Conservation (phyloP, 2,888 invertebrate genomes). For the Tolmerus cingulatus region DNA sequence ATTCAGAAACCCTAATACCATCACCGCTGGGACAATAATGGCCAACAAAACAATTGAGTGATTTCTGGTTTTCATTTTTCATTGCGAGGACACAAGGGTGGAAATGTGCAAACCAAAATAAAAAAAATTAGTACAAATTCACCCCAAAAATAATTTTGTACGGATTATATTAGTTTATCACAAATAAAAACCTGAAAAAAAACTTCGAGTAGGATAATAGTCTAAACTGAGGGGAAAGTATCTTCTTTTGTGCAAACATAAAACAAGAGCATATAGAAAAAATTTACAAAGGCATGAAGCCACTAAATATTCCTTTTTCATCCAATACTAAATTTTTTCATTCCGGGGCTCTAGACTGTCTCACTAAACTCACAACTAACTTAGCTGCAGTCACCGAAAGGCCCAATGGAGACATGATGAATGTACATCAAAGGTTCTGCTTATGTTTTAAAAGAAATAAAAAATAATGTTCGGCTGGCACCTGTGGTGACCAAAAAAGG, state of each 20-base stretch:
- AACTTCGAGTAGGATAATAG: neutral
- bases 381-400: neutral
- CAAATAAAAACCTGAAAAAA: slow-evolving; percentile 5
- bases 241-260: neutral
- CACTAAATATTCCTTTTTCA: neutral
- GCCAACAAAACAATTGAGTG: neutral
- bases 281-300: neutral
- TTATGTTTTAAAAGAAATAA: too few species aligned
- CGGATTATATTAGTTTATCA: slow-evolving; percentile 40
- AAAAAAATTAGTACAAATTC: neutral
- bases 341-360: neutral
- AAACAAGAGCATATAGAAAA: neutral
- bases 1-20: neutral
- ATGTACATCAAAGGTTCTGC: too few species aligned
- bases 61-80: neutral
- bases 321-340: neutral
- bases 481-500: neutral
- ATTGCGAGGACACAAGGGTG: neutral
- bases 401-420: neutral
- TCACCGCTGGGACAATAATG: neutral
- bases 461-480: neutral
- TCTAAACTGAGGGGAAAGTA: neutral
- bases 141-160: neutral
- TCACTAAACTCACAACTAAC: neutral
- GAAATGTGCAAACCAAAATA: neutral